Conservation (phyloP, 2,113 vertebrate genomes). For the Ophthalmolycus amberensis region DNA sequence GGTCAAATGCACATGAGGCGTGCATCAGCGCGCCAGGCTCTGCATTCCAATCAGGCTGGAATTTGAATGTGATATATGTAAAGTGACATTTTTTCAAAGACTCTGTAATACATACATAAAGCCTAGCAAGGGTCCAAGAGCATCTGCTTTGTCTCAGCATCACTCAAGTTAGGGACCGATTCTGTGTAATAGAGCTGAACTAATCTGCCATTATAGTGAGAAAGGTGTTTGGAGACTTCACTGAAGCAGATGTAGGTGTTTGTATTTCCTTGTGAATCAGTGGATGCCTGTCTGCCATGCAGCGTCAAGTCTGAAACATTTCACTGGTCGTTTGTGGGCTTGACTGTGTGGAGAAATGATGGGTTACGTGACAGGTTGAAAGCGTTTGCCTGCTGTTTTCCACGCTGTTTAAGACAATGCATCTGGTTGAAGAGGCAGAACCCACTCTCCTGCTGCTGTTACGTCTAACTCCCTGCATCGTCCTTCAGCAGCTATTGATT, state of each 20-base stretch:
- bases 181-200: slow-evolving; percentile 19
- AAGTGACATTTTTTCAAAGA: slow-evolving; percentile 25
- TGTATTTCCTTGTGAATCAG: slow-evolving; percentile 28
- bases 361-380: slow-evolving; percentile 41
- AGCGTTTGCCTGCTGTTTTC: slow-evolving; percentile 28
- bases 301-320: slow-evolving; percentile 29
- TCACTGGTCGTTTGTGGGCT: slow-evolving; percentile 29
- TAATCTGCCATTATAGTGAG: slow-evolving; percentile 11
- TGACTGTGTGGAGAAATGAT: slow-evolving; percentile 12
- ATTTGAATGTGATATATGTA: slow-evolving; percentile 13
- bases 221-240: slow-evolving; percentile 4
- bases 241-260: slow-evolving; percentile 25
- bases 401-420: slow-evolving; percentile 28
- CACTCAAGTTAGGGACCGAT: background rate
- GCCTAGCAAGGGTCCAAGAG: background rate
- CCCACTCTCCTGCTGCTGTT: slow-evolving; percentile 31
- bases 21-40: slow-evolving; percentile 7
- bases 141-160: slow-evolving; percentile 30
- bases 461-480: slow-evolving; percentile 22
- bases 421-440: slow-evolving; percentile 29
- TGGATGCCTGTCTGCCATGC: slow-evolving; percentile 11
- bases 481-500: slow-evolving; percentile 52
- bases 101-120: slow-evolving; percentile 1
- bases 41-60: slow-evolving; percentile 32
- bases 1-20: slow-evolving; percentile 24